phyloP scores from a whole-genome alignment of 1,140 invertebrate species.

The Pseudomyrmex sp. region DNA sequence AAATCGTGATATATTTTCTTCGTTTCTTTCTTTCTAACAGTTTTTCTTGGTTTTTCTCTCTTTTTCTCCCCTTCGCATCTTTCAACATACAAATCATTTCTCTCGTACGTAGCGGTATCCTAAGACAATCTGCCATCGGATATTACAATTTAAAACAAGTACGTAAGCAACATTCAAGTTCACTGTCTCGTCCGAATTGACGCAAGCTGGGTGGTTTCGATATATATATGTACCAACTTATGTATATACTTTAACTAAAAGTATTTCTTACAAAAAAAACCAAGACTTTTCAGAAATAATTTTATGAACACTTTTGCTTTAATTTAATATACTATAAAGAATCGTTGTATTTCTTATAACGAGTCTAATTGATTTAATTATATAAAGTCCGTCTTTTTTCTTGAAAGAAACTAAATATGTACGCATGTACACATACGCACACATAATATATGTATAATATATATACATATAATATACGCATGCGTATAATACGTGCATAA shows the following conservation, averaged over 20 bases:
- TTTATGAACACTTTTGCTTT: neutral
- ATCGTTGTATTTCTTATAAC: too few relatives aligned
- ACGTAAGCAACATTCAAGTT: slow-evolving; percentile 21
- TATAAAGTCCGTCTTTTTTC: too few relatives aligned
- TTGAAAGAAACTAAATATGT: too few relatives aligned
- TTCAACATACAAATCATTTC: slow-evolving; percentile 38
- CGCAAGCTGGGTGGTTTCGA: neutral
- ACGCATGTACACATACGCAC: too few relatives aligned
- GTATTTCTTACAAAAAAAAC: slow-evolving; percentile 4
- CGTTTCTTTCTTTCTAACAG: neutral
- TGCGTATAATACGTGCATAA: too few relatives aligned
- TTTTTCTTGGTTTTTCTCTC: neutral
- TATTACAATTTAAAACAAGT: slow-evolving; percentile 25
- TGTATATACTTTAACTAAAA: slow-evolving; percentile 7
- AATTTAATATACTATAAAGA: too few relatives aligned
- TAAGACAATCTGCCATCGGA: slow-evolving; percentile 10
- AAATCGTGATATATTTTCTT: slow-evolving; percentile 62
- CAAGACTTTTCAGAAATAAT: neutral
- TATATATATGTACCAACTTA: too few relatives aligned
- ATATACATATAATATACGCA: too few relatives aligned
- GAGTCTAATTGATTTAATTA: too few relatives aligned
- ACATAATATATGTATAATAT: too few relatives aligned
- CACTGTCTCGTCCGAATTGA: slow-evolving; percentile 8
- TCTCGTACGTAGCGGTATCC: slow-evolving; percentile 2
- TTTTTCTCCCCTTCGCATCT: neutral